Evolutionary conservation across 2,888 invertebrate species (phyloP).

Genomic region (Drosophila kokeensis): DNA sequence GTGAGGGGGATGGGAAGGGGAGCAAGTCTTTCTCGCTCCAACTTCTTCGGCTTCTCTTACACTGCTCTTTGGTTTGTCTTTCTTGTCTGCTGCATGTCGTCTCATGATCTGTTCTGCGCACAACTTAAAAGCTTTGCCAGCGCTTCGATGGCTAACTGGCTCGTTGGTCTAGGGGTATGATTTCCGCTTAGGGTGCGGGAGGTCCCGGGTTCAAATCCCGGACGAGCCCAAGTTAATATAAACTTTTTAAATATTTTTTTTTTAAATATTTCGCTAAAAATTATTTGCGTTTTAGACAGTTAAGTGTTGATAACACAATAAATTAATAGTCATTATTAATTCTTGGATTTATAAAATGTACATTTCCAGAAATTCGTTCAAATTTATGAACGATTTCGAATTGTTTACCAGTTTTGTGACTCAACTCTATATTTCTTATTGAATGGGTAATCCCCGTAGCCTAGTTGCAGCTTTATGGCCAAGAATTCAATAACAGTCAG

Average conservation of each 20-base stretch:
- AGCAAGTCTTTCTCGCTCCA: constrained; percentile 9
- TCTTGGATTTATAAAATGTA: background rate
- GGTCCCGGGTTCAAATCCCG: constrained; percentile 86
- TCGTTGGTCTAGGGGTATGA: constrained; percentile 86
- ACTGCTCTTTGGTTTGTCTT: constrained; percentile 24
- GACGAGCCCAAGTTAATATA: constrained; percentile 83
- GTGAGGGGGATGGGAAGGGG: background rate
- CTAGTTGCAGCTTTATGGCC: constrained; percentile 57
- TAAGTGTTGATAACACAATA: background rate
- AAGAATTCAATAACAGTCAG: constrained; percentile 71
- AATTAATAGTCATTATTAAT: background rate
- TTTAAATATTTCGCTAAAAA: background rate
- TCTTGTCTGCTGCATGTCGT: constrained; percentile 26
- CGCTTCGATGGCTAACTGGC: constrained; percentile 50
- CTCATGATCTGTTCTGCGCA: constrained; percentile 23
- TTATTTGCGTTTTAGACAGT: background rate
- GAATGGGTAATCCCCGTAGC: constrained; percentile 33
- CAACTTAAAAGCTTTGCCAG: constrained; percentile 14
- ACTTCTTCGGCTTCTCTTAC: constrained; percentile 32
- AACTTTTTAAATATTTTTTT: constrained; percentile 2
- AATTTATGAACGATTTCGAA: constrained; percentile 33
- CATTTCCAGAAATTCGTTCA: background rate
- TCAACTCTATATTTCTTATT: constrained; percentile 10
- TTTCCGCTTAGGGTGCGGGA: constrained; percentile 86
- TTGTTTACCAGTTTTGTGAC: constrained; percentile 39